These are phyloP conservation scores for Musca vetustissima DNA, from an alignment of 1,140 invertebrate genomes.

Conservation along the genomic window DNA sequence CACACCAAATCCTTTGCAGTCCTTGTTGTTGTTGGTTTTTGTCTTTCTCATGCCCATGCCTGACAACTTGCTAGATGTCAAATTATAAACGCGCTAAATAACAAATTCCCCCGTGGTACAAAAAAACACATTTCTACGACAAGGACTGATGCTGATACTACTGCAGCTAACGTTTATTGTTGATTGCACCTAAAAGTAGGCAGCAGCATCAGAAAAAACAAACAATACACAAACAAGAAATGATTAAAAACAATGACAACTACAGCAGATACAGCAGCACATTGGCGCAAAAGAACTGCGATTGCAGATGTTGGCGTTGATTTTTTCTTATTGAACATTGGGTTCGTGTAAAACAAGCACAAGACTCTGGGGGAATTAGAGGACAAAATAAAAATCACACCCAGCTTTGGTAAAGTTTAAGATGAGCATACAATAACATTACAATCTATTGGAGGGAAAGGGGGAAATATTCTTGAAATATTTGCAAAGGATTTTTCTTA, in stretches of 20 bases:
- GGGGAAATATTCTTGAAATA: too few species aligned
- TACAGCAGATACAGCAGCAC: background rate
- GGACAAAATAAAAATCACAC: too few species aligned
- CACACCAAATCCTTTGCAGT: too few species aligned
- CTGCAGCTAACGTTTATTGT: background rate
- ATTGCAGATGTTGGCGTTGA: too few species aligned
- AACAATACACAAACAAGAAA: conserved; percentile 21
- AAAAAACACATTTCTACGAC: background rate
- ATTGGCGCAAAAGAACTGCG: background rate
- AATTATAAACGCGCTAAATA: conserved; percentile 24
- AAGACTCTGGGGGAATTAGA: too few species aligned
- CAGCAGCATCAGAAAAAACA: background rate
- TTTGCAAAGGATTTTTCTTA: too few species aligned
- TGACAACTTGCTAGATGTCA: conserved; percentile 23
- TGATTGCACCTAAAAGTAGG: conserved; percentile 23
- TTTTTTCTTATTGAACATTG: too few species aligned
- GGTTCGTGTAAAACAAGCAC: too few species aligned
- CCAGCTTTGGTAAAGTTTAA: too few species aligned
- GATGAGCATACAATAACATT: too few species aligned
- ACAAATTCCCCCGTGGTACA: conserved; percentile 18
- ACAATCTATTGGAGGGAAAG: too few species aligned
- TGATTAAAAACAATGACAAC: conserved; percentile 10
- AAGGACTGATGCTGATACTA: background rate
- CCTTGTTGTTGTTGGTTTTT: too few species aligned
- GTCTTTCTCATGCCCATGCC: background rate